Base-by-base conservation (phyloP, 1,140 invertebrate species). In the Bacillus rossius region DNA sequence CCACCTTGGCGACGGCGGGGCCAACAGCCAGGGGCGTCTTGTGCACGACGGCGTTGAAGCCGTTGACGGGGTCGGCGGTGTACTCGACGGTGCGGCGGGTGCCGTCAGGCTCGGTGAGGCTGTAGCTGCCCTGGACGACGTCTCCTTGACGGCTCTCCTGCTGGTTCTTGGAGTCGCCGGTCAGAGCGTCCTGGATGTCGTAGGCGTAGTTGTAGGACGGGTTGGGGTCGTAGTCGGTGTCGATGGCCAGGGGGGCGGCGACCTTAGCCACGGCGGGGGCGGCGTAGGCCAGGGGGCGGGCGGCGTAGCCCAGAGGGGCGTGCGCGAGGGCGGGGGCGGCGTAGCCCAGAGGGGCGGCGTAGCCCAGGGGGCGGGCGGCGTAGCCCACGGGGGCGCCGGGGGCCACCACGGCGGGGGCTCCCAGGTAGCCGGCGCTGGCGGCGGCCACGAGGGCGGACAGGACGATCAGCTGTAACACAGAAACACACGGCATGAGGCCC, bases 1-100 rank as follows among this genome's bases (percentile, higher is more conserved):
- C 34, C 7, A 49, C 55, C 34, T 38, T 50, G 8, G 47, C 45
- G 29, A 25, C 55, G 4, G 48, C 26, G 3, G 47, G n/a, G n/a
- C n/a, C 53, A 14, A 73, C n/a, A n/a, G n/a, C 67, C 4, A 76
- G 75, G 25, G 78, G 72, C 65, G 79, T 77, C 64, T 80, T 79
- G 65, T 79, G 78, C 10, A 81, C 79, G 25, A 81, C 74, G 23
- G 79, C 79, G 66, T 81, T 81, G 72, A 81, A 80, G 64, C 77
- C 79, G 63, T 79, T 80, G 59, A 80, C 69, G 23, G 65, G 60
- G 51, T 69, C 67, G 47, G 80, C 80, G 56, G 74, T 74, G 71
- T 83, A 83, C 57, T 76, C 77, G 50, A 81, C 81, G 57, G 72
- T 78, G 59, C 80, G 75, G 22, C 73, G 71, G 48, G 76, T 78